These are phyloP conservation scores for Ochlodes sylvanus DNA, from an alignment of 2,888 invertebrate genomes.

Conservation along the genomic window DNA sequence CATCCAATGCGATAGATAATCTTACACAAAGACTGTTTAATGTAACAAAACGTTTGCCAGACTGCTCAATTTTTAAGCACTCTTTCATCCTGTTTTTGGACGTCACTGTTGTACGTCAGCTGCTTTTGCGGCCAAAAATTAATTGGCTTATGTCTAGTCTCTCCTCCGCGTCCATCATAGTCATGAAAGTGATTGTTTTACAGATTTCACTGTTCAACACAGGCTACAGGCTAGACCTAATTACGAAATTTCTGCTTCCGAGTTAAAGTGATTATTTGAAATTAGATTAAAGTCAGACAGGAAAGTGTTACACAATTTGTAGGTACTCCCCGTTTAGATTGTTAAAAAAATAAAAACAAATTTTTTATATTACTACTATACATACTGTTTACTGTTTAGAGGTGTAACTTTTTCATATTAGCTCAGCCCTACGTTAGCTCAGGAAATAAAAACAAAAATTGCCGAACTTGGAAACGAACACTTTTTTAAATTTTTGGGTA, in stretches of 20 bases:
- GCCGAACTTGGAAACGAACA: too few relatives aligned
- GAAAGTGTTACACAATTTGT: too few relatives aligned
- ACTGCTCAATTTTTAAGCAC: constrained; percentile 46
- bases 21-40: constrained; percentile 48
- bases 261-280: not conserved
- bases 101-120: constrained; percentile 20
- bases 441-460: too few relatives aligned
- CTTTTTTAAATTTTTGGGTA: too few relatives aligned
- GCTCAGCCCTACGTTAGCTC: too few relatives aligned
- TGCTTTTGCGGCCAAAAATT: constrained; percentile 45
- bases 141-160: constrained; percentile 53
- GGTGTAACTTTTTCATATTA: too few relatives aligned
- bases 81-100: constrained; percentile 50
- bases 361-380: too few relatives aligned
- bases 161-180: constrained; percentile 41
- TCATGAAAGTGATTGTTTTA: constrained; percentile 1
- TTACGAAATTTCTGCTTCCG: not conserved
- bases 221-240: not conserved
- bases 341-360: too few relatives aligned
- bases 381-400: too few relatives aligned
- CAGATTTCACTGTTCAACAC: not conserved
- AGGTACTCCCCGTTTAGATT: too few relatives aligned
- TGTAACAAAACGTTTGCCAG: constrained; percentile 41
- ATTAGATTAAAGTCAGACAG: too few relatives aligned
- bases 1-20: constrained; percentile 58